A percentile compares a stretch with the other conserved stretches of the same genome.
These are phyloP conservation scores for Embiotoca jacksoni DNA, from an alignment of 2,113 vertebrate species.

Conservation along the genomic window DNA sequence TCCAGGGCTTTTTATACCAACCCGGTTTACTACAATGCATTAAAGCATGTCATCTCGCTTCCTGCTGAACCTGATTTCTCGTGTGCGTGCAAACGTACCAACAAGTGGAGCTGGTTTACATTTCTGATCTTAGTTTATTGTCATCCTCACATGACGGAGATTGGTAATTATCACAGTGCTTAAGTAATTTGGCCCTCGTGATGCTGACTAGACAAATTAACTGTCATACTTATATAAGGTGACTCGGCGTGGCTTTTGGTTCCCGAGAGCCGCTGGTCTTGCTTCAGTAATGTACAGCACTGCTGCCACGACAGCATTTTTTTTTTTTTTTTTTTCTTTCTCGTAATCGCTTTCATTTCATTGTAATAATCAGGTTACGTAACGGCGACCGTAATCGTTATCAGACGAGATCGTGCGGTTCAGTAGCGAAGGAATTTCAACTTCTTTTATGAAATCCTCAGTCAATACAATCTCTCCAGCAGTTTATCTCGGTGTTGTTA, in stretches of 20 bases:
- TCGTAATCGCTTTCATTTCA: neutral
- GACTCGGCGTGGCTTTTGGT: conserved; percentile 25
- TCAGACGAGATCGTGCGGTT: no score
- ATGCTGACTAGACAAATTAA: conserved; percentile 6
- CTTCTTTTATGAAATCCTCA: no score
- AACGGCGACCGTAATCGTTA: no score
- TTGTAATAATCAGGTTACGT: neutral
- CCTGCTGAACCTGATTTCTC: neutral
- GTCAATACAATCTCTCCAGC: no score
- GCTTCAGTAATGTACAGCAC: conserved; percentile 5
- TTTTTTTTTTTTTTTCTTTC: no score
- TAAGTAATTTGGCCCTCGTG: neutral
- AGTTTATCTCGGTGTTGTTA: no score
- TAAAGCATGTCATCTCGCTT: neutral
- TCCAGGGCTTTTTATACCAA: neutral
- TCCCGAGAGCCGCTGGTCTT: conserved; percentile 10
- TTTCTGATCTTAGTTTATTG: neutral
- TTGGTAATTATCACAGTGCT: neutral
- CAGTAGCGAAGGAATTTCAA: no score
- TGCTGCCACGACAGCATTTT: neutral
- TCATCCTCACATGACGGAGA: neutral
- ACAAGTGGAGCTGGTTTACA: neutral
- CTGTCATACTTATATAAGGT: conserved; percentile 31
- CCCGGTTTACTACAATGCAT: neutral
- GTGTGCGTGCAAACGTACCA: neutral